Evolutionary conservation across 2,888 invertebrate genomes (phyloP).

Genomic region (Zaprionus lineosus): DNA sequence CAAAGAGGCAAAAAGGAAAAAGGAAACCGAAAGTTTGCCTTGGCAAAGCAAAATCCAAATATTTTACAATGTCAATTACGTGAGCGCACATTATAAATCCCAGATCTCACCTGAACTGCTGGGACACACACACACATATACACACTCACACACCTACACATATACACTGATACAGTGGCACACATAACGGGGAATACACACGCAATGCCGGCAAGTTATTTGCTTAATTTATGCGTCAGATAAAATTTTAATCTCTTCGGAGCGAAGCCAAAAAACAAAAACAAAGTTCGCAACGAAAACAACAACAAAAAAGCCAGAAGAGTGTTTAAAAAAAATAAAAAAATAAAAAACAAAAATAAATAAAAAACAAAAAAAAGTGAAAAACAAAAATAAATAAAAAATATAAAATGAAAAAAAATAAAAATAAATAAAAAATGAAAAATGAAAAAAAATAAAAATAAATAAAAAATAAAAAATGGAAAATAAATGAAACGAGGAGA

Average conservation of each 20-base stretch:
- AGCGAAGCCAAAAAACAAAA: conserved; percentile 59
- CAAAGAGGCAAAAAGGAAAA: conserved; percentile 1
- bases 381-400: too few relatives aligned
- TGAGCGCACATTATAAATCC: conserved; percentile 76
- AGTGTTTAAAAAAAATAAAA: conserved; percentile 1
- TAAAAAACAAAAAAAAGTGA: conserved; percentile 17
- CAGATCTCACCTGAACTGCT: conserved; percentile 74
- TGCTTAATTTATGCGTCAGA: conserved; percentile 78
- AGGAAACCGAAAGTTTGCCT: conserved; percentile 22
- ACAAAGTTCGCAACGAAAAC: conserved; percentile 54
- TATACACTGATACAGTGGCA: conserved; percentile 8
- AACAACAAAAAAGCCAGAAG: conserved; percentile 8
- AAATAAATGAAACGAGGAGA: too few relatives aligned
- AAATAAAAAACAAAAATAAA: neutral
- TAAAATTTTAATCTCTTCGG: conserved; percentile 77
- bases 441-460: too few relatives aligned
- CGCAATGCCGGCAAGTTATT: conserved; percentile 60
- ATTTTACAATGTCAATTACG: conserved; percentile 78
- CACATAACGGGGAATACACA: conserved; percentile 14
- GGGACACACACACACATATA: conserved; percentile 37
- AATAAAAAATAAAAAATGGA: conserved; percentile 38
- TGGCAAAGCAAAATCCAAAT: conserved; percentile 63
- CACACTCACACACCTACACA: conserved; percentile 7
- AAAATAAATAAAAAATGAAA: too few relatives aligned
- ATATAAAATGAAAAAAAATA: too few relatives aligned